phyloP scores from a whole-genome alignment of 2,113 vertebrate genomes.

The Forbesichthys agassizii region DNA sequence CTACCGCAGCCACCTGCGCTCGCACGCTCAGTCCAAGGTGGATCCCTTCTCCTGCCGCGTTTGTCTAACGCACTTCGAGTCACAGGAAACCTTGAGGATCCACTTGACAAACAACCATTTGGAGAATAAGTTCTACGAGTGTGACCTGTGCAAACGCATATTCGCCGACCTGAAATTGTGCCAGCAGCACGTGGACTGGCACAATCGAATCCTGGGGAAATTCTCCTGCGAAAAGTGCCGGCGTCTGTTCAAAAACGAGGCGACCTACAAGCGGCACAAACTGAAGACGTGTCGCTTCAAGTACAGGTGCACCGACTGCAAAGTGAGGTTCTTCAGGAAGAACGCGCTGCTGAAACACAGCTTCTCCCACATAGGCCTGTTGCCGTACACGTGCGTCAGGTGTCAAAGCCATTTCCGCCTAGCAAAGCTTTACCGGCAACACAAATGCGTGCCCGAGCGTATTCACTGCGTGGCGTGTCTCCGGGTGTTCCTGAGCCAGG shows the following conservation, averaged over 20 bases:
- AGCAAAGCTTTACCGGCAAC: constrained; percentile 68
- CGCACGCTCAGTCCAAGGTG: constrained; percentile 57
- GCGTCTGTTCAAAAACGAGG: constrained; percentile 25
- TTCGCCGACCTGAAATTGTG: constrained; percentile 67
- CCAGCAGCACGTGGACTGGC: constrained; percentile 63
- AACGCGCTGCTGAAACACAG: constrained; percentile 76
- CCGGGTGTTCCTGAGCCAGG: constrained; percentile 66
- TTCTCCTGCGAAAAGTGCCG: constrained; percentile 57
- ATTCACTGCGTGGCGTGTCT: constrained; percentile 78
- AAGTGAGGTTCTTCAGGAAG: constrained; percentile 64
- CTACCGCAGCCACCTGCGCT: constrained; percentile 85
- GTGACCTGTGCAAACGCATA: constrained; percentile 78
- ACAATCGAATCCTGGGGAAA: constrained; percentile 51
- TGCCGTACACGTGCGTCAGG: constrained; percentile 82
- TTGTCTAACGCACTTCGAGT: constrained; percentile 64
- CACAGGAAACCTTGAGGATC: constrained; percentile 61
- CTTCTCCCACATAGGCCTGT: constrained; percentile 76
- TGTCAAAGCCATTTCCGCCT: constrained; percentile 76
- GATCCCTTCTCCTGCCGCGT: constrained; percentile 50
- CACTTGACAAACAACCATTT: constrained; percentile 70
- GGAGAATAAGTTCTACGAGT: constrained; percentile 77
- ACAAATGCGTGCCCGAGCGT: constrained; percentile 70
- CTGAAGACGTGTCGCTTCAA: constrained; percentile 37
- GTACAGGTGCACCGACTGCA: constrained; percentile 62
- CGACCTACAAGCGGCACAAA: constrained; percentile 65